Evolutionary conservation across 1,140 invertebrate species (phyloP), one percentile per base, ranked within the genome.

Genomic region (Megalopta genalis): DNA sequence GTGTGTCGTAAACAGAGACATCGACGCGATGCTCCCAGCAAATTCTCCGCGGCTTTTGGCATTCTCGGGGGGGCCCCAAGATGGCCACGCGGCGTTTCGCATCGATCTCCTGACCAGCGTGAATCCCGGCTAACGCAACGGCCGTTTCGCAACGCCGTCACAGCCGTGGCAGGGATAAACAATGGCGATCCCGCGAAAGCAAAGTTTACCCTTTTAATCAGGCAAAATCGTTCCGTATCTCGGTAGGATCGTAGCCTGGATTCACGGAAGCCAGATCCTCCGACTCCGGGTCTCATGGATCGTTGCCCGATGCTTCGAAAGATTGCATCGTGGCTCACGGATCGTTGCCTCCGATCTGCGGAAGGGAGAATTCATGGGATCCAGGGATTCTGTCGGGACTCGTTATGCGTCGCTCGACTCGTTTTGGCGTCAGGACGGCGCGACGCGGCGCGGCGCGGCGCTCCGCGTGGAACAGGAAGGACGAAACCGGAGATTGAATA

Each of bases 241-340:
- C 37, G n/a, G 57, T 7, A n/a, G 59, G 42, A 77, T 77, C 67
- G 68, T 71, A 27, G 77, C n/a, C 23, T 39, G 77, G 69, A 65
- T 27, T 78, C 39, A 69, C 79, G 79, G 73, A 77, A 77, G 65
- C 63, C 64, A 66, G 74, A 81, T 64, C 66, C 60, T 16, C 37
- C 49, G 73, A 32, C 32, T 46, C 6, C 60, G 25, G 37, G 66
- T 68, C 79, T 81, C 79, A 81, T 81, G 79, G 79, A 78, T 78
- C 76, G 76, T 71, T 78, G 76, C 76, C 49, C 54, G 79, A 84
- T 82, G 84, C 81, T 59, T 86, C 59, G 80, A 80, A 83, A 86
- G 84, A 86, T 86, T 86, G 81, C 70, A 77, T 66, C 39, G 75
- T 72, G 64, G n/a, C 74, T 70, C 81, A 86, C 66, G 85, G 84